Conservation (phyloP, 2,888 invertebrate species). For the Aphidoletes aphidimyza region DNA sequence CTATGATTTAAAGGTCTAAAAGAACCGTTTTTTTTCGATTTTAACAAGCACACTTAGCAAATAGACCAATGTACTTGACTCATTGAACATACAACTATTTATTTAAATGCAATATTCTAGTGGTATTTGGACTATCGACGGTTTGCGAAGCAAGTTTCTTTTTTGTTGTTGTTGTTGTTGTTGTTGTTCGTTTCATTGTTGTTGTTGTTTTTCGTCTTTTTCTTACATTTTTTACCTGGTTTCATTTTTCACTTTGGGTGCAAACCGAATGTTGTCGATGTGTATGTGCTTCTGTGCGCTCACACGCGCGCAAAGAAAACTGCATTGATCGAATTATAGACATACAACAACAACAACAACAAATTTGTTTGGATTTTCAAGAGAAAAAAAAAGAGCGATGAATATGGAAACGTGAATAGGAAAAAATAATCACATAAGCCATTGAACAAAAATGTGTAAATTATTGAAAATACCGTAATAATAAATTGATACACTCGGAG, state of each 20-base stretch:
- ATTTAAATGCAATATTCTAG: constrained; percentile 52
- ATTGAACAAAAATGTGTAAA: constrained; percentile 53
- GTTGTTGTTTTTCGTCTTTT: no score
- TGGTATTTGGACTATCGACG: constrained; percentile 10
- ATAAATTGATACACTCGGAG: constrained; percentile 53
- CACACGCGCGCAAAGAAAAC: background rate
- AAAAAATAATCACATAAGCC: constrained; percentile 41
- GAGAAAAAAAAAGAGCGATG: constrained; percentile 37
- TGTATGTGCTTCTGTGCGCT: background rate
- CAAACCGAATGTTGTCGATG: background rate
- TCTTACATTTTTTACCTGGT: background rate
- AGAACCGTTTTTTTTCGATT: constrained; percentile 38
- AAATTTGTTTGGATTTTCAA: background rate
- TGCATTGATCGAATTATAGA: background rate
- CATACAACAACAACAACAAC: background rate
- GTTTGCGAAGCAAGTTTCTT: constrained; percentile 47
- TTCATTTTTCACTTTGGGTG: no score
- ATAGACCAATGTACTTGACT: constrained; percentile 42
- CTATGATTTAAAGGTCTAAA: background rate
- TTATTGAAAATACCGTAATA: constrained; percentile 54
- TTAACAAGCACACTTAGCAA: constrained; percentile 5
- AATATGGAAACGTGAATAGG: constrained; percentile 18
- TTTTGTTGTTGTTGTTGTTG: background rate
- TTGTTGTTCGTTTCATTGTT: background rate
- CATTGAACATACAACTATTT: background rate